Evolutionary conservation across 35 echinoderm and acorn worm genomes (phyloP).

Genomic region (Nesometra sesokonis): DNA sequence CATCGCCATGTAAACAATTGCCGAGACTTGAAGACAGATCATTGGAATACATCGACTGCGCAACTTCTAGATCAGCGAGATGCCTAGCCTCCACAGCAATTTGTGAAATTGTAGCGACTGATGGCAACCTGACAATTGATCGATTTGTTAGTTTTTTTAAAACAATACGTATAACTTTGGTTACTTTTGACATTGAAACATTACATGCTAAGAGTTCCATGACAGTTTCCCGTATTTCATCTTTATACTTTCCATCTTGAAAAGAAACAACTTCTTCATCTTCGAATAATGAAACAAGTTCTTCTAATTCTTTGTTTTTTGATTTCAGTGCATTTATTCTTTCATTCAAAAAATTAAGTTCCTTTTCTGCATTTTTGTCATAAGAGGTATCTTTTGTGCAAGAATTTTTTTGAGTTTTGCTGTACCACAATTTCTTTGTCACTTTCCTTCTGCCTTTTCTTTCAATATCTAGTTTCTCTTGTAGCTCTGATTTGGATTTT

Average conservation of each 20-base stretch:
- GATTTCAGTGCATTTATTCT: neutral
- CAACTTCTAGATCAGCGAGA: neutral
- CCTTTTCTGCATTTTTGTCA: neutral
- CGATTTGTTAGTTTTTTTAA: neutral
- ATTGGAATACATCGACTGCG: neutral
- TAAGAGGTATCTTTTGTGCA: neutral
- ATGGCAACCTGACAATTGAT: neutral
- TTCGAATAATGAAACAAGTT: conserved; percentile 3
- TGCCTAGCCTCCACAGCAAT: neutral
- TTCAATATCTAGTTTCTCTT: neutral
- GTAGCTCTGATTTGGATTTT: neutral
- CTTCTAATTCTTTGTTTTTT: conserved; percentile 10
- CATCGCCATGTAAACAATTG: neutral
- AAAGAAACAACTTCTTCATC: conserved; percentile 23
- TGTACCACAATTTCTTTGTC: neutral
- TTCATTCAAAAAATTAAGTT: neutral
- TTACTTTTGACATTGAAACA: neutral
- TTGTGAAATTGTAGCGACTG: neutral
- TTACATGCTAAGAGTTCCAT: neutral
- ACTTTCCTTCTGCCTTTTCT: neutral
- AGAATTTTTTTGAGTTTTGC: neutral
- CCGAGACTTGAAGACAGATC: neutral
- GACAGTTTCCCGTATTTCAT: neutral
- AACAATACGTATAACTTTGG: neutral
- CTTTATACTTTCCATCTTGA: neutral